A percentile compares a stretch with the other conserved stretches of the same genome.
phyloP scores from a whole-genome alignment of 2,797 vertebrate genomes.

The Apodemus agrarius region DNA sequence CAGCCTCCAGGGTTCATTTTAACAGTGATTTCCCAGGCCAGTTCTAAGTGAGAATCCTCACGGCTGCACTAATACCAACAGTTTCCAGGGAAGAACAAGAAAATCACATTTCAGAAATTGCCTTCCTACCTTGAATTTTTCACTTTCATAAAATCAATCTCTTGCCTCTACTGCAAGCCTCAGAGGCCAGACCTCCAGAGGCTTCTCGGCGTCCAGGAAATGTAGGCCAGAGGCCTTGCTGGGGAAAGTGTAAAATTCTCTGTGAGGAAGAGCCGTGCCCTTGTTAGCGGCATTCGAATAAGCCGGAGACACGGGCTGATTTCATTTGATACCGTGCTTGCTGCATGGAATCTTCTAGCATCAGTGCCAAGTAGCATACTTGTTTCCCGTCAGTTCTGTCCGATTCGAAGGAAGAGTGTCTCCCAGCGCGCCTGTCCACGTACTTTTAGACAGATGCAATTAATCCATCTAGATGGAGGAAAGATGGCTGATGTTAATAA shows the following conservation, averaged over 20 bases:
- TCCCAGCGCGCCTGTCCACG: not conserved
- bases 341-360: not conserved
- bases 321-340: not conserved
- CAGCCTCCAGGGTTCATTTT: not conserved
- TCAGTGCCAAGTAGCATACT: not conserved
- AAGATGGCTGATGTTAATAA: conserved; percentile 33
- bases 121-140: not conserved
- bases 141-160: conserved; percentile 49
- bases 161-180: not conserved
- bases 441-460: not conserved
- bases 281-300: not conserved
- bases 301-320: not conserved
- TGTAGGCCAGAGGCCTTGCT: conserved; percentile 7
- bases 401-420: not conserved
- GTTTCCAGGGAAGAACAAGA: conserved; percentile 2
- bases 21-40: conserved; percentile 12
- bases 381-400: not conserved
- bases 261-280: not conserved
- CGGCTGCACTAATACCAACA: not conserved
- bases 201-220: conserved; percentile 34
- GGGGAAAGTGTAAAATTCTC: conserved; percentile 29
- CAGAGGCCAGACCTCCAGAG: conserved; percentile 58
- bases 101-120: conserved; percentile 47
- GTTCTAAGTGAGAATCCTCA: not conserved
- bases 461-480: conserved; percentile 14